Evolutionary conservation across 2,113 vertebrate genomes (phyloP), one percentile per base, ranked within the genome.

Genomic region (Lepus europaeus): DNA sequence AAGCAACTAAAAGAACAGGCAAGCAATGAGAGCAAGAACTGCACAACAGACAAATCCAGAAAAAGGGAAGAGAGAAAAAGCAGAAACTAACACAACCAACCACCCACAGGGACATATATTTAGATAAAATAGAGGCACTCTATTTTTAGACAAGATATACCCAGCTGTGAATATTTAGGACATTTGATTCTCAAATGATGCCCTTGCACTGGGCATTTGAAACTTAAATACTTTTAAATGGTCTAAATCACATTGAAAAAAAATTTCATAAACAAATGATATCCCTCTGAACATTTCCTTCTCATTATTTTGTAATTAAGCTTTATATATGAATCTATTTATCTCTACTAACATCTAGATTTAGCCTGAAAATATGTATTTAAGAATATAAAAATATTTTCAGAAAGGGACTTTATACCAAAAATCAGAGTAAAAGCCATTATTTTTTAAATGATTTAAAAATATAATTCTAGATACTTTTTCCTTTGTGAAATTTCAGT

Each of bases 161-260:
- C 45, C 22, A 91, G 6, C 51, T 78, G 66, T 79, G 49, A 85
- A 80, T 92, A 78, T 90, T 84, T 87, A 84, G 72, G 85, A 66
- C 73, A n/a, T 22, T 87, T 29, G 45, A 63, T 93, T 93, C 63
- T 96, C 68, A 85, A 51, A 59, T 90, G 78, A 85, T 90, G 79
- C 23, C 69, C 56, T 82, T 89, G 73, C 12, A 77, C 29, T 88
- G 49, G 29, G 6, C 5, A 72, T 93, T 78, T 81, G 81, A 92
- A 39, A 68, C 68, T 45, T 68, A 87, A 90, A 93, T 90, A 84
- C 82, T 95, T 95, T 95, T 87, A 92, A 95, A 85, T 81, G n/a
- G 68, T 92, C 81, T 85, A 74, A 92, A 82, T 90, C 45, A 85
- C 4, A 73, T 12, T 23, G 2, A 19, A 72, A 80, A 91, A 87